These are phyloP conservation scores for Pseudochirops corinnae DNA, from an alignment of 2,797 vertebrate genomes.

Conservation along the genomic window DNA sequence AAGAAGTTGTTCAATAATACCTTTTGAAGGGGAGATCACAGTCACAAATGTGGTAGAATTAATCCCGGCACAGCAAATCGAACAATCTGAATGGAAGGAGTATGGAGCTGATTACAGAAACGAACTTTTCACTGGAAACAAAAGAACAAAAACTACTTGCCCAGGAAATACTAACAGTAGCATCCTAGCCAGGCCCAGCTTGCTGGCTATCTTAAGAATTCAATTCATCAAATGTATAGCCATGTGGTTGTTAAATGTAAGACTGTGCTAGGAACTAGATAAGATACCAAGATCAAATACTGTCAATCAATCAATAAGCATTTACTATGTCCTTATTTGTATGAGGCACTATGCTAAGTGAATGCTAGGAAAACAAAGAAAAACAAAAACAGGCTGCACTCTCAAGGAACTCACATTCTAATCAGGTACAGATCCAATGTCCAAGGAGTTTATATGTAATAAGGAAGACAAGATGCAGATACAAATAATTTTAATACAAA, in stretches of 20 bases:
- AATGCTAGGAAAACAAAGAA: too few species aligned
- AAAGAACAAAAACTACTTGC: neutral
- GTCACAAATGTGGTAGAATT: neutral
- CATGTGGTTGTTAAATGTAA: neutral
- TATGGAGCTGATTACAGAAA: constrained; percentile 46
- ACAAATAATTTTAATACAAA: too few species aligned
- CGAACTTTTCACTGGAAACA: neutral
- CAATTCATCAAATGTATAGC: neutral
- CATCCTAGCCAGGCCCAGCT: neutral
- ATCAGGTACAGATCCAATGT: too few species aligned
- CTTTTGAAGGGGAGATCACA: constrained; percentile 52
- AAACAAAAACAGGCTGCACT: too few species aligned
- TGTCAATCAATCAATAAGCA: too few species aligned
- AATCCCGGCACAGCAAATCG: constrained; percentile 20
- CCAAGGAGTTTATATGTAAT: too few species aligned
- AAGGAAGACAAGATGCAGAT: too few species aligned
- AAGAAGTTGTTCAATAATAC: constrained; percentile 54
- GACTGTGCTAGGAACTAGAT: neutral
- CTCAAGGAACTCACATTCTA: too few species aligned
- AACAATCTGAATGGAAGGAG: constrained; percentile 6
- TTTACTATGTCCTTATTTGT: too few species aligned
- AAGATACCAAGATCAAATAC: too few species aligned
- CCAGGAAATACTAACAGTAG: neutral
- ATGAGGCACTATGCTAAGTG: too few species aligned
- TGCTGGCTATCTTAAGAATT: neutral